A percentile compares a stretch with the other conserved stretches of the same genome.
phyloP scores from a whole-genome alignment of 2,797 vertebrate genomes.

The Lutjanus argentimaculatus region DNA sequence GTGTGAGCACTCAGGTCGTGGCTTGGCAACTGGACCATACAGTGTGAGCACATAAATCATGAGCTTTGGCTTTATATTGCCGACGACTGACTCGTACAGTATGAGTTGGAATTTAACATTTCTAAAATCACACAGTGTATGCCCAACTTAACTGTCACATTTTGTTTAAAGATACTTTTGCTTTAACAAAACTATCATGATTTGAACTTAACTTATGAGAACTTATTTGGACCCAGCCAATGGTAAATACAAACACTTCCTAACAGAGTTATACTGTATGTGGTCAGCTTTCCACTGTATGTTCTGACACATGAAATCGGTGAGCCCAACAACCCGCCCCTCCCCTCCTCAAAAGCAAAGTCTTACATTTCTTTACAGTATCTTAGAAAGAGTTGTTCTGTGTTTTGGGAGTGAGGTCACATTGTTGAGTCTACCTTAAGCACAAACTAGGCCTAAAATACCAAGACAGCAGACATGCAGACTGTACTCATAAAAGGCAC shows the following conservation, averaged over 20 bases:
- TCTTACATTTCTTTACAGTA: conserved; percentile 41
- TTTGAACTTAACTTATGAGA: conserved; percentile 17
- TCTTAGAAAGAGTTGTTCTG: conserved; percentile 55
- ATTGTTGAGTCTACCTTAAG: conserved; percentile 75
- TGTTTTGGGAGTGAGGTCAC: conserved; percentile 71
- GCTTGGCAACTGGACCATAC: too few species aligned
- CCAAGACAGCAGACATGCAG: conserved; percentile 82
- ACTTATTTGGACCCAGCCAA: conserved; percentile 32
- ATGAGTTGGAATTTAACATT: too few species aligned
- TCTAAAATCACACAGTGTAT: too few species aligned
- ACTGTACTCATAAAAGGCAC: conserved; percentile 83
- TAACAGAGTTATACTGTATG: conserved; percentile 22
- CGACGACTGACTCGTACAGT: too few species aligned
- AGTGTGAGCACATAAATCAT: too few species aligned
- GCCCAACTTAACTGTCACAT: conserved; percentile 9
- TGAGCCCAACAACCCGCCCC: conserved; percentile 23
- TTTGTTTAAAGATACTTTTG: conserved; percentile 32
- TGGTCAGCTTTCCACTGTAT: conserved; percentile 30
- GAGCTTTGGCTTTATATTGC: too few species aligned
- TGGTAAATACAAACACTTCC: conserved; percentile 29
- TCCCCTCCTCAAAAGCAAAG: conserved; percentile 44
- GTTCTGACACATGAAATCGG: conserved; percentile 36
- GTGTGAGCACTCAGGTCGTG: too few species aligned
- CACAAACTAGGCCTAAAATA: conserved; percentile 81
- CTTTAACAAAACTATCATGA: conserved; percentile 31